These are phyloP conservation scores for Dromas ardeola DNA, from an alignment of 2,113 vertebrate species.

Conservation along the genomic window DNA sequence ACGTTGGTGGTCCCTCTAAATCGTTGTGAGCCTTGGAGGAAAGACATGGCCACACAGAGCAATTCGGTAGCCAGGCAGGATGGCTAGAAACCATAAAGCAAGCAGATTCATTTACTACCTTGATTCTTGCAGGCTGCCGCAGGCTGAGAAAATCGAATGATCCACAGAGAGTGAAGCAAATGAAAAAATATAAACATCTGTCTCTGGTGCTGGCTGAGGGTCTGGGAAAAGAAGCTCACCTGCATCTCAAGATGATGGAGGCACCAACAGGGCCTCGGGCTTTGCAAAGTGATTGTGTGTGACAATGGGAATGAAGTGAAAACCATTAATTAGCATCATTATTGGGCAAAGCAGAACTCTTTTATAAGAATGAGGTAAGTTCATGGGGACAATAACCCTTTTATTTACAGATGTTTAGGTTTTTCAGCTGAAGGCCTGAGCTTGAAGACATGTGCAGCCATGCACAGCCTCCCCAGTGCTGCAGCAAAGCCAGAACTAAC, in stretches of 20 bases:
- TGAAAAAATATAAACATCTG: not conserved
- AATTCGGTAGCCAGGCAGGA: not conserved
- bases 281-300: not conserved
- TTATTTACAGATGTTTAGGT: not conserved
- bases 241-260: not conserved
- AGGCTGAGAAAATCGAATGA: not conserved
- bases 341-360: not conserved
- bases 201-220: not conserved
- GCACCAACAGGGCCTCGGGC: not conserved
- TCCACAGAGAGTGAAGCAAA: not conserved
- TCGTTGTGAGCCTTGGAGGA: not conserved
- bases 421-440: not conserved
- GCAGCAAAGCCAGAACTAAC: not conserved
- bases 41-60: not conserved
- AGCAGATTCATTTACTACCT: not conserved
- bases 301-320: not conserved
- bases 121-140: not conserved
- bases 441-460: not conserved
- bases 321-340: not conserved
- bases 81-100: not conserved
- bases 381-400: not conserved
- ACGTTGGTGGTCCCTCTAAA: not conserved
- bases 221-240: not conserved
- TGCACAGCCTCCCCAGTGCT: not conserved
- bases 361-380: not conserved